These are phyloP conservation scores for Hermaeophaga mercurialis DNA, from an alignment of 2,888 invertebrate species.

Conservation along the genomic window DNA sequence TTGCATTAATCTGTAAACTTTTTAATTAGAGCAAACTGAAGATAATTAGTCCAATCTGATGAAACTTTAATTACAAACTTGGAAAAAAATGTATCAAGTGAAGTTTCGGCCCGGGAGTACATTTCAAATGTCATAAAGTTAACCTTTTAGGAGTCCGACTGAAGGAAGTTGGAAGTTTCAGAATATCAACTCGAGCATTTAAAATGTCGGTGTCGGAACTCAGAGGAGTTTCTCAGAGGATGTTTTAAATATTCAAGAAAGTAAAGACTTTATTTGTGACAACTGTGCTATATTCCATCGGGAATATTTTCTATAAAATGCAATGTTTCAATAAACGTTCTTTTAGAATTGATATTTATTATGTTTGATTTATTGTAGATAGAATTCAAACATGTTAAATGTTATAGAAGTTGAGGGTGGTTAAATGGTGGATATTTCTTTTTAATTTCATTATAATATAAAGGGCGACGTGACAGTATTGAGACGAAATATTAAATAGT, in stretches of 20 bases:
- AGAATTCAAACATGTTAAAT: too few species aligned
- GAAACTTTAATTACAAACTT: slow-evolving; percentile 16
- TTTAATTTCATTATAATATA: too few species aligned
- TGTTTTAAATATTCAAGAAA: slow-evolving; percentile 16
- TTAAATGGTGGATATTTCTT: too few species aligned
- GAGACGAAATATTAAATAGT: too few species aligned
- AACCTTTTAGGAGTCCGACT: slow-evolving; percentile 11
- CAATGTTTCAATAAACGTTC: not conserved
- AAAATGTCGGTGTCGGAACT: slow-evolving; percentile 1
- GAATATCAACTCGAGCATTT: slow-evolving; percentile 10
- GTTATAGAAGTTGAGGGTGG: too few species aligned
- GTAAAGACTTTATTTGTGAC: slow-evolving; percentile 13
- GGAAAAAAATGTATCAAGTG: not conserved
- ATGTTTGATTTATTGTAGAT: too few species aligned
- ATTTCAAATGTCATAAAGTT: slow-evolving; percentile 17
- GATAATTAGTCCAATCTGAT: slow-evolving; percentile 7
- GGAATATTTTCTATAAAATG: slow-evolving; percentile 7
- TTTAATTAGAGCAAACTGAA: slow-evolving; percentile 5
- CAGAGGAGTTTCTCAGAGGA: not conserved
- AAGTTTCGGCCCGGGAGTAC: slow-evolving; percentile 11
- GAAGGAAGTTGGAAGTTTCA: slow-evolving; percentile 13
- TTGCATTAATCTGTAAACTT: not conserved
- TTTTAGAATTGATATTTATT: not conserved
- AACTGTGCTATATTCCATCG: not conserved
- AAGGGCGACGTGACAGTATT: too few species aligned